These are phyloP conservation scores for Diabrotica balteata DNA, from an alignment of 2,888 invertebrate species.

Conservation along the genomic window DNA sequence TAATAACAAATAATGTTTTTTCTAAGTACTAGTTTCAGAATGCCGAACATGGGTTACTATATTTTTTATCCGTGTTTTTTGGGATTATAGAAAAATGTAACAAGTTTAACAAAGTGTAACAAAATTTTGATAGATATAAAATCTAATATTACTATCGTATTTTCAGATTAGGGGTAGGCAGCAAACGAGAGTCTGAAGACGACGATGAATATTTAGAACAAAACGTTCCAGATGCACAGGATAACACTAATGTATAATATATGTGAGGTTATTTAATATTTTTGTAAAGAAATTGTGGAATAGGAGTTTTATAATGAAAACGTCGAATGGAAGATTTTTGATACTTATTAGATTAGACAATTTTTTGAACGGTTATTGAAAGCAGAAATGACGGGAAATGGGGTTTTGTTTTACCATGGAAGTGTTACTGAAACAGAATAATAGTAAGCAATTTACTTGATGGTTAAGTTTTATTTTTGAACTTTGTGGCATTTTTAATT, in stretches of 20 bases:
- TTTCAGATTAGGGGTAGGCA: conserved; percentile 24
- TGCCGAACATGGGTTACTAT: too few relatives aligned
- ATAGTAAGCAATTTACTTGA: too few relatives aligned
- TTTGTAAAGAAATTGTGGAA: conserved; percentile 15
- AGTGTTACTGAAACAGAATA: not conserved
- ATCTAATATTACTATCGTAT: not conserved
- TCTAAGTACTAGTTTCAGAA: too few relatives aligned
- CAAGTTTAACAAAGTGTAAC: too few relatives aligned
- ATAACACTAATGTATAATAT: conserved; percentile 32
- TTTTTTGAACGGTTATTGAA: conserved; percentile 8
- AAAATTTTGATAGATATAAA: not conserved
- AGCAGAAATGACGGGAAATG: conserved; percentile 11
- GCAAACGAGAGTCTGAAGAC: conserved; percentile 30
- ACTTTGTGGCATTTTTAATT: too few relatives aligned
- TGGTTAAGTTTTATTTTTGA: too few relatives aligned
- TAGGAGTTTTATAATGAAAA: conserved; percentile 9
- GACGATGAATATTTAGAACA: conserved; percentile 29
- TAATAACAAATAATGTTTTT: too few relatives aligned
- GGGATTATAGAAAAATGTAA: too few relatives aligned
- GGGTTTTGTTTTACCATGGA: conserved; percentile 4
- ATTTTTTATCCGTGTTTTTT: too few relatives aligned
- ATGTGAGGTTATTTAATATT: conserved; percentile 13
- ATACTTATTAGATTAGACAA: conserved; percentile 24
- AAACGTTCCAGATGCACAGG: conserved; percentile 26
- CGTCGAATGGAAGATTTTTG: conserved; percentile 21